Evolutionary conservation across 2,113 vertebrate genomes (phyloP), one percentile per base, ranked within the genome.

Genomic region (Sturnira hondurensis): DNA sequence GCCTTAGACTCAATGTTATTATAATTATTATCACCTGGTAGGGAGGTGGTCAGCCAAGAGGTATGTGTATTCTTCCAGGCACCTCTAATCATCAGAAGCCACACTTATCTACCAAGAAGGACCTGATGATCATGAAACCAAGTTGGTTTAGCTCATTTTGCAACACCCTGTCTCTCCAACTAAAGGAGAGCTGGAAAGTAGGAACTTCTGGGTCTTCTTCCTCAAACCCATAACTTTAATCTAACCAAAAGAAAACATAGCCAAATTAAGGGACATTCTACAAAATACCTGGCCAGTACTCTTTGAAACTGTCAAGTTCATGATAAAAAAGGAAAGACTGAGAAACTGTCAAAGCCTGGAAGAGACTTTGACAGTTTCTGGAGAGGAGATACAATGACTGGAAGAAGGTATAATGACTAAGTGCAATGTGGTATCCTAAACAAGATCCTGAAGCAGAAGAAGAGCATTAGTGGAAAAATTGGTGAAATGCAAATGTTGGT

Each of bases 21-120:
- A 9, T 38, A n/a, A 5, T 0, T 11, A n/a, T n/a, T 1, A 6
- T 12, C 2, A 19, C 16, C 58, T 13, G 17, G 41, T 38, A 16
- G 36, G 65, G 31, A 81, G 2, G 11, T 12, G 5, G 17, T 56
- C 3, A 2, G 26, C 20, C 3, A 5, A 58, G 36, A 67, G 52
- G 54, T 24, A 15, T 33, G 43, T 45, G 20, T 28, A 2, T 4
- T 13, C 36, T 65, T 77, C 4, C 1, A 4, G 26, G 20, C 33
- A 5, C 31, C 38, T 31, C 78, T 14, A 31, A 24, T 63, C 50
- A 43, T 2, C 4, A 16, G 28, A 31, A 83, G 65, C 33, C 45
- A 31, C 8, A 4, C 11, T 13, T 78, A 19, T 47, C 61, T 38
- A 45, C 61, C 45, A 52, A 16, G 71, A 92, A 73, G 26, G 33